Conservation (phyloP, 1,140 invertebrate species). For the Eumaeus atala region DNA sequence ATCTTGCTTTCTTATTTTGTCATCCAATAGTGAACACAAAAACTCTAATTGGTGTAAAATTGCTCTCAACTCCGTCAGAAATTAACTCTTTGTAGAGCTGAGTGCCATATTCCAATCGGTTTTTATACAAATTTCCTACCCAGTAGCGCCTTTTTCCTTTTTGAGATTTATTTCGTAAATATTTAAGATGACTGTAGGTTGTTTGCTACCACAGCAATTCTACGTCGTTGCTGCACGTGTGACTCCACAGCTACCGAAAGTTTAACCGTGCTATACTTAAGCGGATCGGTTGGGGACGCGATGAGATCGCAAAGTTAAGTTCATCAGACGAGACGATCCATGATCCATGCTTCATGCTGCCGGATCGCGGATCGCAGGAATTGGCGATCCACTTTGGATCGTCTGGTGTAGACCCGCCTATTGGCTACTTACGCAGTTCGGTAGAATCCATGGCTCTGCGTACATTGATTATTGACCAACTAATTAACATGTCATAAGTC, state of each 20-base stretch:
- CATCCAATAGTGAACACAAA: constrained; percentile 17
- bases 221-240: constrained; percentile 14
- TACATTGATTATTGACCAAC: no score
- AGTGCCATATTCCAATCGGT: constrained; percentile 13
- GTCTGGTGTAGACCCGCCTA: constrained; percentile 26
- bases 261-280: no score
- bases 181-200: no score
- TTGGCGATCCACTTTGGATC: constrained; percentile 20
- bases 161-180: constrained; percentile 19
- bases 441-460: no score
- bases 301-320: constrained; percentile 17
- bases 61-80: constrained; percentile 8
- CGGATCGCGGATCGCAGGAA: constrained; percentile 25
- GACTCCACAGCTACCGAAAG: constrained; percentile 14
- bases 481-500: no score
- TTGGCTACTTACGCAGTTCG: no score
- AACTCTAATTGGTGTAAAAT: constrained; percentile 17
- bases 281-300: no score
- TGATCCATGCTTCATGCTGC: constrained; percentile 23
- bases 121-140: constrained; percentile 12
- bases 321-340: constrained; percentile 26
- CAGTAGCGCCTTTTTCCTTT: constrained; percentile 21
- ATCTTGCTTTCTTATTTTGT: constrained; percentile 18
- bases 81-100: constrained; percentile 16
- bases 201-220: constrained; percentile 20